These are phyloP conservation scores for Euborellia annulipes DNA, from an alignment of 1,140 invertebrate genomes.

Conservation along the genomic window DNA sequence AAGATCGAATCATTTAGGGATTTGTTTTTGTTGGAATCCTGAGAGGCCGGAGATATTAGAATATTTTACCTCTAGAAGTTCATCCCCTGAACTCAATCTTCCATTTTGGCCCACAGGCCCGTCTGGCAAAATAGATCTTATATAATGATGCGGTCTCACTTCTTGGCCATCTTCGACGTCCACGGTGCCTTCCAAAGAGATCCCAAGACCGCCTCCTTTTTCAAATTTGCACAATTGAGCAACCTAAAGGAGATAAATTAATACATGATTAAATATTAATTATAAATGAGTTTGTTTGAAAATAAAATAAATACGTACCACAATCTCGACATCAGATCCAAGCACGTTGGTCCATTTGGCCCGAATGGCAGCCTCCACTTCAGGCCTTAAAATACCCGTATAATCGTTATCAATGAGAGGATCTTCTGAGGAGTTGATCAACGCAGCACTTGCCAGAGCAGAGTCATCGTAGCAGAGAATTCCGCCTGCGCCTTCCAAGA, in stretches of 20 bases:
- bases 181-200: constrained; percentile 91
- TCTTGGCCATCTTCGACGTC: constrained; percentile 83
- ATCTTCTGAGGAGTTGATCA: no score
- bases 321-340: constrained; percentile 69
- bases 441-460: no score
- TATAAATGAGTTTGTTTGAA: no score
- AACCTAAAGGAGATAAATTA: constrained; percentile 32
- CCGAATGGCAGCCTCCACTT: constrained; percentile 45
- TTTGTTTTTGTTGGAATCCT: no score
- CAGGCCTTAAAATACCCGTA: constrained; percentile 34
- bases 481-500: no score
- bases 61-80: constrained; percentile 71
- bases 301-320: no score
- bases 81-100: constrained; percentile 67
- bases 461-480: no score
- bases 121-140: constrained; percentile 79
- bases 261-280: background rate
- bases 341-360: constrained; percentile 73
- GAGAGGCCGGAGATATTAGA: no score
- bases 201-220: constrained; percentile 80
- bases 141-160: constrained; percentile 85
- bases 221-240: constrained; percentile 73
- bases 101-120: constrained; percentile 86
- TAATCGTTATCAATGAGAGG: constrained; percentile 44
- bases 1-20: no score